Evolutionary conservation across 2,797 vertebrate species (phyloP).

Genomic region (Vespertilio murinus): DNA sequence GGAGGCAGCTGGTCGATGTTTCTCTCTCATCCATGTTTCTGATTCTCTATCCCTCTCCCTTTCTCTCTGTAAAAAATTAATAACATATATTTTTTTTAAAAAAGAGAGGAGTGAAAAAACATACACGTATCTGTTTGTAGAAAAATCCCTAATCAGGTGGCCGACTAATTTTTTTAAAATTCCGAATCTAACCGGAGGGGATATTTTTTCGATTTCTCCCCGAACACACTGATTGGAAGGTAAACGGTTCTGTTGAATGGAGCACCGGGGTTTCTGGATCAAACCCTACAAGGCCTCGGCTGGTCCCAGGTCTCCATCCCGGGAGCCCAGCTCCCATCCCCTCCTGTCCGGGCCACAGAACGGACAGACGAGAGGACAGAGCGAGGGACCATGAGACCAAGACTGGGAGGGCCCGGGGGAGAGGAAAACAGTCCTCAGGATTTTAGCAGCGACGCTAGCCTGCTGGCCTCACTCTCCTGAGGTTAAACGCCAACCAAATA

Average conservation of each 20-base stretch:
- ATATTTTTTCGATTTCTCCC: slow-evolving; percentile 11
- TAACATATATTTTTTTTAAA: no score
- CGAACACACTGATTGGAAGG: slow-evolving; percentile 67
- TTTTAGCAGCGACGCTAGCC: slow-evolving; percentile 79
- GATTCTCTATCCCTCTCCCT: no score
- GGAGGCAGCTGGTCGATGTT: no score
- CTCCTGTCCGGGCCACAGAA: not conserved
- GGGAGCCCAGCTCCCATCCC: not conserved
- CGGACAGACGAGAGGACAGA: not conserved
- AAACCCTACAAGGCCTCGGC: slow-evolving; percentile 48
- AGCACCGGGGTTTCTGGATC: slow-evolving; percentile 73
- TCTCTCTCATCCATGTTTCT: no score
- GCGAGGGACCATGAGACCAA: not conserved
- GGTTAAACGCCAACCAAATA: slow-evolving; percentile 81
- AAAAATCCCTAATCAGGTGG: slow-evolving; percentile 77
- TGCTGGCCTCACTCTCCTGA: slow-evolving; percentile 81
- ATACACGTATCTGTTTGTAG: slow-evolving; percentile 51
- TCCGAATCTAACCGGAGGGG: slow-evolving; percentile 51
- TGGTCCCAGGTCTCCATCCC: not conserved
- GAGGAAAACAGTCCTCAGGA: slow-evolving; percentile 68
- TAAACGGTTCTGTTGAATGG: not conserved
- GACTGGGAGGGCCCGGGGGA: slow-evolving; percentile 48
- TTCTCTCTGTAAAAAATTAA: no score
- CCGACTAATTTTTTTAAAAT: slow-evolving; percentile 49
- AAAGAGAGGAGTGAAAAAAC: not conserved